phyloP scores from a whole-genome alignment of 2,888 invertebrate species.

The Tachystola acroxantha region DNA sequence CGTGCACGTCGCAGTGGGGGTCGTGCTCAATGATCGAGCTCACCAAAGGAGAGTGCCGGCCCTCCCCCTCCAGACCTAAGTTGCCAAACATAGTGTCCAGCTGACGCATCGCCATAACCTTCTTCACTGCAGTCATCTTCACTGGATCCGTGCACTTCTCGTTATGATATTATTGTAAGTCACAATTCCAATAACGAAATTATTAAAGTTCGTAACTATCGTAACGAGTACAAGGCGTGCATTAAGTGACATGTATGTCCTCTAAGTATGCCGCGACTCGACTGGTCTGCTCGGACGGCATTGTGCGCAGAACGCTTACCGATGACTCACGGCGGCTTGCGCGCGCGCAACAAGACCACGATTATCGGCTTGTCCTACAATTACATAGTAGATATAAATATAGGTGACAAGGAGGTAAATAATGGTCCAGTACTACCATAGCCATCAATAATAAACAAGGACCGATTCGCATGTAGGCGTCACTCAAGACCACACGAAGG shows the following conservation, averaged over 20 bases:
- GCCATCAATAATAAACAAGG: conserved; percentile 60
- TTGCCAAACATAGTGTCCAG: conserved; percentile 85
- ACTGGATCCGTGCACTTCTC: conserved; percentile 28
- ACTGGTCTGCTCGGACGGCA: conserved; percentile 68
- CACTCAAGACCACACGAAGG: conserved; percentile 53
- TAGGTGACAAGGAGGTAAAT: conserved; percentile 68
- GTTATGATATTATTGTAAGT: conserved; percentile 31
- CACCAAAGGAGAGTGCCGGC: conserved; percentile 60
- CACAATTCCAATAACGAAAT: conserved; percentile 32
- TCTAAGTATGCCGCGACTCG: conserved; percentile 70
- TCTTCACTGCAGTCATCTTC: conserved; percentile 76
- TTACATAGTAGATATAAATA: conserved; percentile 57
- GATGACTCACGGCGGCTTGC: conserved; percentile 68
- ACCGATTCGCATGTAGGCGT: conserved; percentile 46
- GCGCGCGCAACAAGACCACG: conserved; percentile 63
- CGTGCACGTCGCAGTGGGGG: conserved; percentile 85
- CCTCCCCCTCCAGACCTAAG: conserved; percentile 77
- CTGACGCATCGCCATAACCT: conserved; percentile 83
- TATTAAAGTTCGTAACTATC: conserved; percentile 28
- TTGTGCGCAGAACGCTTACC: conserved; percentile 67
- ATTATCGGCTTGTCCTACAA: conserved; percentile 64
- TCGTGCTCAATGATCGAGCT: conserved; percentile 77
- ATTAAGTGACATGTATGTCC: conserved; percentile 68
- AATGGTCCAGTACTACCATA: conserved; percentile 44
- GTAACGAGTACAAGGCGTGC: conserved; percentile 38